Conservation (phyloP, 1,140 invertebrate species). For the Platyscapa corneri region DNA sequence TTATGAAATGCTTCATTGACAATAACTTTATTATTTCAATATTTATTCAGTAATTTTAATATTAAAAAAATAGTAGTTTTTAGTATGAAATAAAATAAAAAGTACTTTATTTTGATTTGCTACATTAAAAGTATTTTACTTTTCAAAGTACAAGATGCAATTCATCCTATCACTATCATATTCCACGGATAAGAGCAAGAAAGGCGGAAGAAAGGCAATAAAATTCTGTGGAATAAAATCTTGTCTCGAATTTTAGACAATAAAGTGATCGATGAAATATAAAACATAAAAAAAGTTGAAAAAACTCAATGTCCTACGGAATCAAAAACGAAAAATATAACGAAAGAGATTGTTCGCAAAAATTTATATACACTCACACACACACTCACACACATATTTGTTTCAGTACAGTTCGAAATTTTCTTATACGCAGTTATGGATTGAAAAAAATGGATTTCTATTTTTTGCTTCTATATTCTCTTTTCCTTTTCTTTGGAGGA, state of each 20-base stretch:
- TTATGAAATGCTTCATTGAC: no score
- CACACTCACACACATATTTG: no score
- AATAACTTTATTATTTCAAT: no score
- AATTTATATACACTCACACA: slow-evolving; percentile 8
- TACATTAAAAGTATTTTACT: background rate
- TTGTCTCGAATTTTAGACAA: slow-evolving; percentile 3
- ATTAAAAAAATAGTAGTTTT: no score
- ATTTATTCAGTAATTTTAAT: no score
- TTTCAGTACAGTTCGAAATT: background rate
- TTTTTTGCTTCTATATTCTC: background rate
- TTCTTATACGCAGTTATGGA: background rate
- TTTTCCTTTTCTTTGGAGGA: background rate
- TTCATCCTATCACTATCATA: no score
- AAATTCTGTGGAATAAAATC: background rate
- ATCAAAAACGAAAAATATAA: no score
- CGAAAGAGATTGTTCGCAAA: background rate
- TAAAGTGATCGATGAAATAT: background rate
- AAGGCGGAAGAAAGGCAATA: slow-evolving; percentile 6
- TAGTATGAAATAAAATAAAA: no score
- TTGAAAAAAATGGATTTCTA: background rate
- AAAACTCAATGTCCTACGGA: background rate
- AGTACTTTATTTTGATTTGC: no score
- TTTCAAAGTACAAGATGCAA: background rate
- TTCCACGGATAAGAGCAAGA: no score
- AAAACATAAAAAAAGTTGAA: background rate